A percentile compares a stretch with the other conserved stretches of the same genome.
Evolutionary conservation across 2,113 vertebrate species (phyloP).

Genomic region (Arizona elegans): DNA sequence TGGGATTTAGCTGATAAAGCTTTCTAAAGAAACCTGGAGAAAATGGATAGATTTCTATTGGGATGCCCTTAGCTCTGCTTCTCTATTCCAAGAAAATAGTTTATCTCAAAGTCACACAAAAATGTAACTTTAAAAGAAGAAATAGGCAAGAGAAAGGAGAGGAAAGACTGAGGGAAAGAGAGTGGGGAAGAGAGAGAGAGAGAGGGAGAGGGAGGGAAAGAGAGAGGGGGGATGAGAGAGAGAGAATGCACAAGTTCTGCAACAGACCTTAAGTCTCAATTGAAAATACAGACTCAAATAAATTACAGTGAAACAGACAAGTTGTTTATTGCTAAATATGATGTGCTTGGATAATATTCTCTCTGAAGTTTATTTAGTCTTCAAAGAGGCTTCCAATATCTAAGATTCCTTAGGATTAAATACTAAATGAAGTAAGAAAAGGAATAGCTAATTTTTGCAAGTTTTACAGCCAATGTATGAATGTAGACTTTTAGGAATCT

Average conservation of each 20-base stretch:
- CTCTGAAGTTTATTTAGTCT: neutral
- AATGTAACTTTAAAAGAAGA: neutral
- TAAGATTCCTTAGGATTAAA: neutral
- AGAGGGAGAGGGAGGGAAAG: neutral
- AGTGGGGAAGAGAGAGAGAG: neutral
- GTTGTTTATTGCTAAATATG: neutral
- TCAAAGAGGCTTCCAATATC: neutral
- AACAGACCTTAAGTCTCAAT: neutral
- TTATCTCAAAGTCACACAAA: neutral
- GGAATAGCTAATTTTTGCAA: neutral
- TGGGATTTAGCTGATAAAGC: neutral
- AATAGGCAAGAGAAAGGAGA: neutral
- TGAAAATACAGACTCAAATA: neutral
- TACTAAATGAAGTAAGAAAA: neutral
- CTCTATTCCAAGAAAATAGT: neutral
- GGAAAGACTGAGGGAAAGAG: neutral
- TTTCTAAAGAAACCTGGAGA: neutral
- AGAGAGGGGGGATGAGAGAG: neutral
- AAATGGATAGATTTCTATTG: neutral
- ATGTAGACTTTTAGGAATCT: neutral
- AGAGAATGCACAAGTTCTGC: neutral
- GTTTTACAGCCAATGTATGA: neutral
- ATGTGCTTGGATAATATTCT: neutral
- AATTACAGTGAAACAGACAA: neutral
- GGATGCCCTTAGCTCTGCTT: neutral